Evolutionary conservation across 2,888 invertebrate species (phyloP).

Genomic region (Cheiracanthium punctorium): DNA sequence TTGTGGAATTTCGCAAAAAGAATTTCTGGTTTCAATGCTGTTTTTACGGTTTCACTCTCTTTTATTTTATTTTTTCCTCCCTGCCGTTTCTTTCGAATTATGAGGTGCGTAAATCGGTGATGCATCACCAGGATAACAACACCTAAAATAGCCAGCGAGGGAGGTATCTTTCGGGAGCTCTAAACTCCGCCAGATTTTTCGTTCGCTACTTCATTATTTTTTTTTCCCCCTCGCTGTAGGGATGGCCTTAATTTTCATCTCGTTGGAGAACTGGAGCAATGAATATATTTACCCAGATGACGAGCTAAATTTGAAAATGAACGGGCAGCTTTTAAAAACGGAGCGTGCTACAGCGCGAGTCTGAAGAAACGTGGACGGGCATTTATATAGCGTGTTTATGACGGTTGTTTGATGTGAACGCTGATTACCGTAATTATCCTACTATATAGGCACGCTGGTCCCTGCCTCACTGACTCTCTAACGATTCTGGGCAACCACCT

Average conservation of each 20-base stretch:
- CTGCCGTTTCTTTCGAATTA: background rate
- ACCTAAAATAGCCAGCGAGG: slow-evolving; percentile 25
- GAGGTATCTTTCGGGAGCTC: background rate
- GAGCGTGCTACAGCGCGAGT: too few species aligned
- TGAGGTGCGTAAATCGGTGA: slow-evolving; percentile 24
- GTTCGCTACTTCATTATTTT: background rate
- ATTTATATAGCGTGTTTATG: too few species aligned
- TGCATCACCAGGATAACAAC: slow-evolving; percentile 27
- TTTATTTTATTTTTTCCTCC: too few species aligned
- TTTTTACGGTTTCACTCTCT: background rate
- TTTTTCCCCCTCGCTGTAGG: background rate
- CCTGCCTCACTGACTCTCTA: too few species aligned
- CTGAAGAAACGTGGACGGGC: too few species aligned
- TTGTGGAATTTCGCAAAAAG: slow-evolving; percentile 33
- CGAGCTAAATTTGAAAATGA: too few species aligned
- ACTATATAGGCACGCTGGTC: too few species aligned
- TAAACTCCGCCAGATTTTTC: background rate
- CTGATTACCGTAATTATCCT: too few species aligned
- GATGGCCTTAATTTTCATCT: slow-evolving; percentile 1
- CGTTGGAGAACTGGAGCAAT: background rate
- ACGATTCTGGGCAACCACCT: too few species aligned
- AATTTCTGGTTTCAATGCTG: slow-evolving; percentile 11
- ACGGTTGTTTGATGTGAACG: too few species aligned
- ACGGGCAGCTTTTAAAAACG: too few species aligned
- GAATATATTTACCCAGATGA: background rate